A percentile compares a stretch with the other conserved stretches of the same genome.
Conservation (phyloP, 1,140 invertebrate genomes). For the Triops longicaudatus region DNA sequence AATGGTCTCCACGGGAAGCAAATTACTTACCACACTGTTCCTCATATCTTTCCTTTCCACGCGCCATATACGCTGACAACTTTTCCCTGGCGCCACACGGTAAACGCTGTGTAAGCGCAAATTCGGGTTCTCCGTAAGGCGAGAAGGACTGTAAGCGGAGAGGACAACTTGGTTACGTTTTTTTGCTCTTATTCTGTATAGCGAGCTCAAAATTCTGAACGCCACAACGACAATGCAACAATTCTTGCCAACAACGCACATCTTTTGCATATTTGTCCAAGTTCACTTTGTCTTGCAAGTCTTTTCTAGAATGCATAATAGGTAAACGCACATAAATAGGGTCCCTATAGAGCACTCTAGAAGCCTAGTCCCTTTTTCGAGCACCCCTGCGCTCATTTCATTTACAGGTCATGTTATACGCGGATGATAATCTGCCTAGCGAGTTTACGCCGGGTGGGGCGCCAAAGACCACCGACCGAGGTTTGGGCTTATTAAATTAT, state of each 20-base stretch:
- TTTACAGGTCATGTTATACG: not conserved
- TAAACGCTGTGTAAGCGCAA: constrained; percentile 4
- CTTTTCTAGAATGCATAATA: not conserved
- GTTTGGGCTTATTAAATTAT: constrained; percentile 7
- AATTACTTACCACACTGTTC: constrained; percentile 15
- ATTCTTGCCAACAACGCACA: not conserved
- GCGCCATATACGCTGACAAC: not conserved
- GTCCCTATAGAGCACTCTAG: not conserved
- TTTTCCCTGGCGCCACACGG: not conserved
- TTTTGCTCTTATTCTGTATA: not conserved
- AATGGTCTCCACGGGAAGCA: not conserved
- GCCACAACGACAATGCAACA: not conserved
- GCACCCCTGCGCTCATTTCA: not conserved
- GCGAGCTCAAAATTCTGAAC: not conserved
- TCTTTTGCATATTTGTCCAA: not conserved
- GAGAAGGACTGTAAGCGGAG: not conserved
- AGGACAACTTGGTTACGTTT: not conserved
- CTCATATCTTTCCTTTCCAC: not conserved
- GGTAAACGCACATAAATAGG: not conserved
- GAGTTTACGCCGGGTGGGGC: not conserved
- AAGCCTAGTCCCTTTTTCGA: not conserved
- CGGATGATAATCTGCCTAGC: constrained; percentile 6
- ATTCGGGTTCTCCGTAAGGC: constrained; percentile 7
- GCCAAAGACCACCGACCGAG: not conserved
- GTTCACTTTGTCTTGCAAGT: not conserved